phyloP scores from a whole-genome alignment of 1,140 invertebrate genomes.

The Scaptomyza hsui region DNA sequence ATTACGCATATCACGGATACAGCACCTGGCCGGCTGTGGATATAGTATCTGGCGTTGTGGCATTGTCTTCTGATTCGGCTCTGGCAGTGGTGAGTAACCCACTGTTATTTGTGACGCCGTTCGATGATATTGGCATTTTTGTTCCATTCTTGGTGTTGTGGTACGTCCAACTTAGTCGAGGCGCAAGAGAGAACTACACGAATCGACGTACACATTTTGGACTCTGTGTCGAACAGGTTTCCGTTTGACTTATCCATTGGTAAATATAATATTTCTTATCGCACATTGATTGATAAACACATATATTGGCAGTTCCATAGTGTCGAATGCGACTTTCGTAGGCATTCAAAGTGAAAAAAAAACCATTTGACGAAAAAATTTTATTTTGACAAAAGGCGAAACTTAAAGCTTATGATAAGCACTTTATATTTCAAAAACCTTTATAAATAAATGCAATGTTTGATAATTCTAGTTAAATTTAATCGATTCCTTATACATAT shows the following conservation, averaged over 20 bases:
- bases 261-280: slow-evolving; percentile 63
- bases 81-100: slow-evolving; percentile 33
- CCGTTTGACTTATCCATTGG: slow-evolving; percentile 44
- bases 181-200: slow-evolving; percentile 40
- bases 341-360: too few species aligned
- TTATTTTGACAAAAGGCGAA: too few species aligned
- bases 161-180: slow-evolving; percentile 39
- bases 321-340: too few species aligned
- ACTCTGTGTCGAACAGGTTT: slow-evolving; percentile 43
- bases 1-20: slow-evolving; percentile 61
- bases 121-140: slow-evolving; percentile 21
- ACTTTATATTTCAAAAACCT: too few species aligned
- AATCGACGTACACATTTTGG: not conserved
- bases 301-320: too few species aligned
- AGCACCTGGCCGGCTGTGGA: slow-evolving; percentile 34
- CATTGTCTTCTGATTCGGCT: slow-evolving; percentile 5
- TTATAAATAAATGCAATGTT: too few species aligned
- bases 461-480: too few species aligned
- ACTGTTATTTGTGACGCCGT: slow-evolving; percentile 42
- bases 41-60: slow-evolving; percentile 10
- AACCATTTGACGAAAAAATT: too few species aligned
- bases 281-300: slow-evolving; percentile 59
- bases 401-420: too few species aligned
- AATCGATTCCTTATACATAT: too few species aligned
- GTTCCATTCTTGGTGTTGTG: slow-evolving; percentile 25